Base-by-base conservation (phyloP, 2,888 invertebrate genomes). In the Darwinula stevensoni region DNA sequence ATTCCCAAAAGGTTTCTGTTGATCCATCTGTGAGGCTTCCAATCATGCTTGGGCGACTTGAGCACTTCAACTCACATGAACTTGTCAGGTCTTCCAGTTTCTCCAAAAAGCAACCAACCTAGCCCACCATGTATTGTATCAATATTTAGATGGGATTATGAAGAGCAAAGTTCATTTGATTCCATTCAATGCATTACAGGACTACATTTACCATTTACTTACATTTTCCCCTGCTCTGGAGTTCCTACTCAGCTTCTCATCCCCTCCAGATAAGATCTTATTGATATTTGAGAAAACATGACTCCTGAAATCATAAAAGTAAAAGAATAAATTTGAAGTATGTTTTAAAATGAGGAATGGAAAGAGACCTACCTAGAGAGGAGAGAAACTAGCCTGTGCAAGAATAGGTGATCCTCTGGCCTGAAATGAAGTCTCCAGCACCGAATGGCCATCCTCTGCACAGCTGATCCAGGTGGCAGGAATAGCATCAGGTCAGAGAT, bases 1-100 rank as follows among this genome's bases (percentile, higher is more conserved):
- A 86, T 54, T 94, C 94, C 94, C 94, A 94, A 54, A 94, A 94
- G 0, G 94, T 94, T 50, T 94, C 94, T 0, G 88, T 86, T 4
- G 82, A 82, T 43, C 73, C 74, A 48, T 94, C 94, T 0, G 71
- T 74, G 12, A 94, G 58, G 39, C 84, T 82, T 2, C 71, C 74
- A 3, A 80, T 68, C 80, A 94, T 84, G 4, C 82, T 86, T 44
- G 73, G 78, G 1, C 91, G 62, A 39, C 86, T 88, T 0, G 88
- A 88, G 0, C 82, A 80, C 40, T 71, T 74, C 30, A 86, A 63
- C 41, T 78, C 75, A 17, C 71, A 61, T 41, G 59, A 57, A 0
- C 60, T 51, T 0, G 80, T 80, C 39, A 84, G 54, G 49, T 84
- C 82, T 34, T 59, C 62, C 30, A 71, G 57, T 31, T 53, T 54